Base-by-base conservation (phyloP, 2,797 vertebrate genomes). In the Lutjanus campechanus region DNA sequence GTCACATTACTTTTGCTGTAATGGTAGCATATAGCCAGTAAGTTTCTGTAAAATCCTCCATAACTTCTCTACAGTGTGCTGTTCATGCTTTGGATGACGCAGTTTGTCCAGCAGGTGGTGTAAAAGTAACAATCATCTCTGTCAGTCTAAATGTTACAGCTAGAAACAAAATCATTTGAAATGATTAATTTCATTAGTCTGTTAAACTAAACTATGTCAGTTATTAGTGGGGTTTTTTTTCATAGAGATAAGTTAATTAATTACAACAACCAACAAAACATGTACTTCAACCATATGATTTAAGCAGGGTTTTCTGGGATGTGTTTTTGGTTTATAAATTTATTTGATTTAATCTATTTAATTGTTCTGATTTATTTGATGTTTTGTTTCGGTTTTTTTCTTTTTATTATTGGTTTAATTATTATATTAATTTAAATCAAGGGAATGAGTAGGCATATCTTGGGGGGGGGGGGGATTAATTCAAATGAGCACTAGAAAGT, bases 71-170 rank as follows among this genome's bases (percentile, higher is more conserved):
- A 7, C 19, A 16, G 9, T 29, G 20, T 10, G 15, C 44, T 11
- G 67, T 36, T 41, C 4, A 12, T 25, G 15, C 44, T 65, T 58
- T 58, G 15, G 1, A 51, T 36, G 4, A 3, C 13, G 5, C 3
- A 0, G 3, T 81, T 69, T 69, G 67, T 85, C 89, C 91, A 88
- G 76, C 46, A 82, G 88, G 59, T 69, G 85, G 85, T 7, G 82
- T 3, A 41, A 67, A 69, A 49, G 60, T 47, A 17, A 43, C 46
- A 20, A 7, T 49, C 11, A 13, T 49, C 10, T 58, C 19, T 12
- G 17, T 8, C 11, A 29, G 16, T 29, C n/a, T 29, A 8, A 20
- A 51, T 19, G 40, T 20, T 22, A 15, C 4, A 29, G 2, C 17
- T 36, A 44, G 36, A 25, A 17, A 55, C 20, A 36, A 49, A 17